Evolutionary conservation across 37 sponge, comb jelly and placozoan species (phyloP).

Genomic region (Cliona cf. orientalis): DNA sequence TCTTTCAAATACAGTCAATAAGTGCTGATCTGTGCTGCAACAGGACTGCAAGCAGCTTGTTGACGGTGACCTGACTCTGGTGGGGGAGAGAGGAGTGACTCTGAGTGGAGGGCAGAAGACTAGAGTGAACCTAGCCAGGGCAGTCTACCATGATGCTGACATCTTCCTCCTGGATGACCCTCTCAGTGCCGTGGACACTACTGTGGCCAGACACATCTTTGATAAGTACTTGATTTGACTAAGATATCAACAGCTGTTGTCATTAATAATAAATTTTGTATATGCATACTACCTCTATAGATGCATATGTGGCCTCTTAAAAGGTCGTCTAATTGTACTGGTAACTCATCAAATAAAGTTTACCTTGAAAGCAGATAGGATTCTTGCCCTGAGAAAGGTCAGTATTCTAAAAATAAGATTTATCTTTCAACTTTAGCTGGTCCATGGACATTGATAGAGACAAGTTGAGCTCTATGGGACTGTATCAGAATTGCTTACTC

Average conservation of each 20-base stretch:
- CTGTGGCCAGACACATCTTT: conserved; percentile 72
- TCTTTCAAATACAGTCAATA: too few species aligned
- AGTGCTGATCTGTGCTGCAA: too few species aligned
- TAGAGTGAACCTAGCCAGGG: conserved; percentile 87
- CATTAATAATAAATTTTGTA: too few species aligned
- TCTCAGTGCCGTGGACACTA: conserved; percentile 84
- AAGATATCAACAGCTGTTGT: too few species aligned
- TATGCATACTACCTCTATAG: too few species aligned
- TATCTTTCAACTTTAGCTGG: too few species aligned
- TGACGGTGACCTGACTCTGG: conserved; percentile 79
- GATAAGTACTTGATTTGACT: conserved; percentile 45
- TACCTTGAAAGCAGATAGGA: conserved; percentile 63
- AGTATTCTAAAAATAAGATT: too few species aligned
- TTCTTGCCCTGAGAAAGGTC: conserved; percentile 78
- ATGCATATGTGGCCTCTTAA: conserved; percentile 50
- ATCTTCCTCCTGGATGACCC: conserved; percentile 88
- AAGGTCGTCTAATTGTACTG: conserved; percentile 58
- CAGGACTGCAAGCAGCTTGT: conserved; percentile 76
- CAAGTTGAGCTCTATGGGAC: too few species aligned
- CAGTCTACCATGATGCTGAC: conserved; percentile 76
- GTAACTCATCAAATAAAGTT: conserved; percentile 90
- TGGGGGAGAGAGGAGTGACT: conserved; percentile 91
- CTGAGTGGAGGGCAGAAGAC: conserved; percentile 96
- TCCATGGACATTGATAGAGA: too few species aligned
- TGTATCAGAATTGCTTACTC: too few species aligned